phyloP scores from a whole-genome alignment of 2,888 invertebrate species.

The Epiblema foenella region DNA sequence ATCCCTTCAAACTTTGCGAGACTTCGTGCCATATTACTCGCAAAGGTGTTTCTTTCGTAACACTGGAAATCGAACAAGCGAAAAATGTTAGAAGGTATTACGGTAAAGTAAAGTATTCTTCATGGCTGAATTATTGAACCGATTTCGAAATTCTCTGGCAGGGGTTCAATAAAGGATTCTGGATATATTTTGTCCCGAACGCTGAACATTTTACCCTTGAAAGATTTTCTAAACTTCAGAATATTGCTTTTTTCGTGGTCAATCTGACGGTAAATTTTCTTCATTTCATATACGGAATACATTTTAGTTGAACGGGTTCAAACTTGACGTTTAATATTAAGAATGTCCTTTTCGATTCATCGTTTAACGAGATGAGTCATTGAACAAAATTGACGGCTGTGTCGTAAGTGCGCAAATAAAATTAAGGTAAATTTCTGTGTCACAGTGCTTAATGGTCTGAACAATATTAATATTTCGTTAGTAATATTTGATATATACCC shows the following conservation, averaged over 20 bases:
- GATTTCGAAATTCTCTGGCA: not conserved
- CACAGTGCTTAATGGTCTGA: constrained; percentile 8
- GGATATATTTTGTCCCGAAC: not conserved
- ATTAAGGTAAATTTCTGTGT: constrained; percentile 14
- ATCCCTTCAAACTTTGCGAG: constrained; percentile 3
- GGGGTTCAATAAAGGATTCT: not conserved
- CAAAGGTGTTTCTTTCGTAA: constrained; percentile 3
- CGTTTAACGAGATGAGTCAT: constrained; percentile 47
- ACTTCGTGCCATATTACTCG: not conserved
- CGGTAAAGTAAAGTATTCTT: not conserved
- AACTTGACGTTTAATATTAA: constrained; percentile 54
- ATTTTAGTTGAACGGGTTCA: not conserved
- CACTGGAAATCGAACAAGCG: not conserved
- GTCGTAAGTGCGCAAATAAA: constrained; percentile 32
- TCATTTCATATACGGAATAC: constrained; percentile 2
- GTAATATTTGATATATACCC: not conserved
- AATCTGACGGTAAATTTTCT: not conserved
- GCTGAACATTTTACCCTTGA: not conserved
- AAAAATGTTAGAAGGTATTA: not conserved
- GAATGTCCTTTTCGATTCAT: constrained; percentile 59
- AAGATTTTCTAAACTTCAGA: not conserved
- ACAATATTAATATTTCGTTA: not conserved
- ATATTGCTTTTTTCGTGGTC: constrained; percentile 7
- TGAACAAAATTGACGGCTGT: constrained; percentile 38
- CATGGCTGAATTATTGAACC: constrained; percentile 1